A percentile compares a stretch with the other conserved stretches of the same genome.
Evolutionary conservation across 1,140 invertebrate species (phyloP).

Genomic region (Globodera ellingtonae): DNA sequence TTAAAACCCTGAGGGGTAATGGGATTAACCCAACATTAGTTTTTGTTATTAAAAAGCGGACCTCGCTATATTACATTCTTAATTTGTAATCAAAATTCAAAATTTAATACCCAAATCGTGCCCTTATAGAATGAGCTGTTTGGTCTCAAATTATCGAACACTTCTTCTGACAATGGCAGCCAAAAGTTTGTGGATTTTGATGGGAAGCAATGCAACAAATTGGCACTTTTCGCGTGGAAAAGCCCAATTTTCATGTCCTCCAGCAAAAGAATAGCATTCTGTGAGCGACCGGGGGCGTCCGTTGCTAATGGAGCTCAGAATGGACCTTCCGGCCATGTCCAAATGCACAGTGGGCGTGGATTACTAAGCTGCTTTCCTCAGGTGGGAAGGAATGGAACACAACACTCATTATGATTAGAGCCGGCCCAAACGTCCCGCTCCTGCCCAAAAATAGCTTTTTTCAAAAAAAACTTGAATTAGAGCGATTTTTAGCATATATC

Average conservation of each 20-base stretch:
- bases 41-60: too few species aligned
- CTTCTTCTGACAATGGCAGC: neutral
- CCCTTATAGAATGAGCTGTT: neutral
- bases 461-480: too few species aligned
- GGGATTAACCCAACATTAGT: too few species aligned
- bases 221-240: neutral
- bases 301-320: constrained; percentile 34
- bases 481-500: too few species aligned
- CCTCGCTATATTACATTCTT: too few species aligned
- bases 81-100: neutral
- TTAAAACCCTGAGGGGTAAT: too few species aligned
- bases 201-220: neutral
- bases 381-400: constrained; percentile 5
- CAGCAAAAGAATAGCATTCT: neutral
- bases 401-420: too few species aligned
- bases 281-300: constrained; percentile 23
- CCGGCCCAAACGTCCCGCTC: too few species aligned
- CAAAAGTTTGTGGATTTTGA: neutral
- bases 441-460: too few species aligned
- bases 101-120: neutral
- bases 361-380: constrained; percentile 45
- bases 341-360: constrained; percentile 33
- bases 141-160: neutral
- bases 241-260: neutral
- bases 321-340: constrained; percentile 33